Evolutionary conservation across 1,140 invertebrate genomes (phyloP).

Genomic region (Heliconius hermathena): DNA sequence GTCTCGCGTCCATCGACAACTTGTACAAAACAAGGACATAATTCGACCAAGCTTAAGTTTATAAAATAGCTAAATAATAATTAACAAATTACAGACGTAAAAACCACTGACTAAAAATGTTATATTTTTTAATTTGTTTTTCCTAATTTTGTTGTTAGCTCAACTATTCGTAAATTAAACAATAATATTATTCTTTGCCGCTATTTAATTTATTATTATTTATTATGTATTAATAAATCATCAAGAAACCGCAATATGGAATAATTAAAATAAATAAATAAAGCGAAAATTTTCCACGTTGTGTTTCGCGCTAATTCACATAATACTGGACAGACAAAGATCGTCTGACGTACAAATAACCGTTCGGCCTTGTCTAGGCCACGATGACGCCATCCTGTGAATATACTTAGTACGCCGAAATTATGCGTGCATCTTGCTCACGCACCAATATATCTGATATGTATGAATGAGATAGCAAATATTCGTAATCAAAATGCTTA

Average conservation of each 20-base stretch:
- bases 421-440: constrained; percentile 56
- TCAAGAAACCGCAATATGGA: constrained; percentile 1
- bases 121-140: background rate
- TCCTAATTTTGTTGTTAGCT: background rate
- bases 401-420: constrained; percentile 67
- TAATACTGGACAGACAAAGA: constrained; percentile 52
- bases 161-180: background rate
- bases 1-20: constrained; percentile 62
- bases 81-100: constrained; percentile 5
- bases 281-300: constrained; percentile 33
- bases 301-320: constrained; percentile 15
- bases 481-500: constrained; percentile 16
- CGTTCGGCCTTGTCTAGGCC: constrained; percentile 80
- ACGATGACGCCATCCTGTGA: constrained; percentile 76
- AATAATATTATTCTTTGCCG: background rate
- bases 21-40: constrained; percentile 67
- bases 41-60: constrained; percentile 41
- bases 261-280: constrained; percentile 19
- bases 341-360: constrained; percentile 75
- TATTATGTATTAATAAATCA: background rate
- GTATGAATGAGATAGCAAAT: constrained; percentile 48
- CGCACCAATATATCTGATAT: constrained; percentile 31
- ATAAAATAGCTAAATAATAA: background rate
- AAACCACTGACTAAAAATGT: background rate
- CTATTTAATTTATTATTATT: background rate